Percentiles rank a stretch among this genome's conserved stretches.
Conservation (phyloP, 2,888 invertebrate species). For the Lycophotia porphyrea region DNA sequence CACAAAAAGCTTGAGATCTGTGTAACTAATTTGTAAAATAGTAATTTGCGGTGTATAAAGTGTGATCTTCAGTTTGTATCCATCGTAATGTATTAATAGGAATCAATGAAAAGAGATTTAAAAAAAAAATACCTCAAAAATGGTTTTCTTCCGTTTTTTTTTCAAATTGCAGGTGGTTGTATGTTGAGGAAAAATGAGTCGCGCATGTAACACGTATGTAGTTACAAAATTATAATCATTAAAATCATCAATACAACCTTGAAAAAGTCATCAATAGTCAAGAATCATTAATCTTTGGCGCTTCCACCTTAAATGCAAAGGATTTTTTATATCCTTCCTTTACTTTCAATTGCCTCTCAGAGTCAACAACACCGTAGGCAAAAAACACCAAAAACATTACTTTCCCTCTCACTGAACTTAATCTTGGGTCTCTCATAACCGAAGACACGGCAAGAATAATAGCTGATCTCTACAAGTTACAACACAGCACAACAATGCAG, state of each 20-base stretch:
- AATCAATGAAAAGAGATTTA: neutral
- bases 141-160: too few species aligned
- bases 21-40: conserved; percentile 28
- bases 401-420: neutral
- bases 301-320: too few species aligned
- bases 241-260: too few species aligned
- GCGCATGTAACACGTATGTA: too few species aligned
- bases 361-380: conserved; percentile 24
- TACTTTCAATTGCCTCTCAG: conserved; percentile 13
- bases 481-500: conserved; percentile 63
- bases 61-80: neutral
- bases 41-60: neutral
- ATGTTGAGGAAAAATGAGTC: too few species aligned
- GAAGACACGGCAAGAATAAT: conserved; percentile 54
- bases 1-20: conserved; percentile 45
- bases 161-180: too few species aligned
- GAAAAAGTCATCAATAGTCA: too few species aligned
- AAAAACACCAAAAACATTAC: neutral
- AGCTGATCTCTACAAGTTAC: conserved; percentile 47
- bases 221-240: too few species aligned
- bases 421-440: conserved; percentile 37
- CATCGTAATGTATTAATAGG: neutral
- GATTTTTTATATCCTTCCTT: neutral
- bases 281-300: too few species aligned
- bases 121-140: neutral